A percentile compares a stretch with the other conserved stretches of the same genome.
Evolutionary conservation across 2,888 invertebrate genomes (phyloP).

Genomic region (Noctua pronuba): DNA sequence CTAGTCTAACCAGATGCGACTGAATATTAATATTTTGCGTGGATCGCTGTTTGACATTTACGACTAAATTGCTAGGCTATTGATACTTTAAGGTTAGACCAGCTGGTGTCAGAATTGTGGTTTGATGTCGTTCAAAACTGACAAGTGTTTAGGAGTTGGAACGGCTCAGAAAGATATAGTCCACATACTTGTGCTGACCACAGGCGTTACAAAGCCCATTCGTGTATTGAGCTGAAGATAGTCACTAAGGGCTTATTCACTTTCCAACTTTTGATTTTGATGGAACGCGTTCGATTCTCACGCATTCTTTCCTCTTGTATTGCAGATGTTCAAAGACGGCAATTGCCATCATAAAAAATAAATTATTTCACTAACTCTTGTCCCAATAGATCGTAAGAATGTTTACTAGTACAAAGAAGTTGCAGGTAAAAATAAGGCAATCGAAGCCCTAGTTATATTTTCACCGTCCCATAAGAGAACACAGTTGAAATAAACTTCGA

Average conservation of each 20-base stretch:
- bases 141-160: not conserved
- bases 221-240: not conserved
- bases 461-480: conserved; percentile 42
- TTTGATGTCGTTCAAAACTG: not conserved
- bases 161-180: not conserved
- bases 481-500: conserved; percentile 66
- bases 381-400: not conserved
- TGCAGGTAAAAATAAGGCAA: not conserved
- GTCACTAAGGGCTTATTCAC: not conserved
- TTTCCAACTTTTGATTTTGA: not conserved
- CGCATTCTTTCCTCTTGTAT: not conserved
- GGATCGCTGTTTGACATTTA: conserved; percentile 38
- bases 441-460: conserved; percentile 21
- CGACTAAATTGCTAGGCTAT: not conserved
- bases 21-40: conserved; percentile 39
- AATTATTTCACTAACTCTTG: not conserved
- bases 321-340: too few relatives aligned
- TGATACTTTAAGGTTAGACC: conserved; percentile 18
- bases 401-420: conserved; percentile 3
- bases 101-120: conserved; percentile 13
- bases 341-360: not conserved
- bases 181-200: not conserved
- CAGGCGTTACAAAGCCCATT: not conserved
- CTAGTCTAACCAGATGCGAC: conserved; percentile 37
- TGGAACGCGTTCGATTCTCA: not conserved